phyloP scores from a whole-genome alignment of 2,113 vertebrate species.

The Leiothrix lutea region DNA sequence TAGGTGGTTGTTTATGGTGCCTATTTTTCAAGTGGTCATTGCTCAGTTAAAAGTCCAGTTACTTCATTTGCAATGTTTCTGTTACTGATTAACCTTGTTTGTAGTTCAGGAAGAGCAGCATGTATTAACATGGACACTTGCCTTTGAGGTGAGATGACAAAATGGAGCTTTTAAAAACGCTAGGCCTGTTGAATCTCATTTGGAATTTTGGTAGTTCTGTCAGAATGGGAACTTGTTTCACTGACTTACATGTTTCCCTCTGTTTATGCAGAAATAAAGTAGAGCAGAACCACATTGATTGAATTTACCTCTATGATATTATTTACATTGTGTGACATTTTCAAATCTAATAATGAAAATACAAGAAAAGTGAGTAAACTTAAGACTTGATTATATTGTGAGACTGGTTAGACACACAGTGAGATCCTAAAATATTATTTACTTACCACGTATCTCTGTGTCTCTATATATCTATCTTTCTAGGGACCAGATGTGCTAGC shows the following conservation, averaged over 20 bases:
- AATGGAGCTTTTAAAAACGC: not conserved
- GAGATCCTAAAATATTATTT: not conserved
- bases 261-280: not conserved
- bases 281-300: not conserved
- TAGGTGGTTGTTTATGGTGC: not conserved
- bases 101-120: not conserved
- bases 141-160: not conserved
- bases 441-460: not conserved
- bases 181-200: not conserved
- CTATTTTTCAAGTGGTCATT: not conserved
- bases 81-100: slow-evolving; percentile 1
- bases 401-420: not conserved
- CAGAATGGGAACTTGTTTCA: not conserved
- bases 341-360: not conserved
- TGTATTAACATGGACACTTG: not conserved
- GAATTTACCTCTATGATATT: not conserved
- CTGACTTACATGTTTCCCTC: not conserved
- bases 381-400: not conserved
- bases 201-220: not conserved
- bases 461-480: not conserved
- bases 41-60: slow-evolving; percentile 1
- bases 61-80: not conserved
- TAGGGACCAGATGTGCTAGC: slow-evolving; percentile 90
- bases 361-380: not conserved
- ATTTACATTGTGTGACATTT: not conserved